Conservation (phyloP, 2,797 vertebrate species). For the Phrynocephalus guinanensis region DNA sequence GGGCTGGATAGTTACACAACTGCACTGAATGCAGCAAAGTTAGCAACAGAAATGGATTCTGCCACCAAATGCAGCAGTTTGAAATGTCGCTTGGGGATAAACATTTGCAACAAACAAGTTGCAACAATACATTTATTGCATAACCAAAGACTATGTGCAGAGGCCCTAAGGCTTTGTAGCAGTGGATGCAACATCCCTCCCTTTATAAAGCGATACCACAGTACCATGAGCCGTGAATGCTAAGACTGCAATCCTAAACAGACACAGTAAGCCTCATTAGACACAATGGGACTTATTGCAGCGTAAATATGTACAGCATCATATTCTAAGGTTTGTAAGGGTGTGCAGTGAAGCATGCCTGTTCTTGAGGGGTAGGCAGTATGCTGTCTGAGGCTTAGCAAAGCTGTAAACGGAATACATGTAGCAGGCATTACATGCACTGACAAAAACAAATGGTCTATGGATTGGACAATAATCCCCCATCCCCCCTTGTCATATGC, state of each 20-base stretch:
- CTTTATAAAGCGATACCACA: not conserved
- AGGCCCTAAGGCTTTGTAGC: slow-evolving; percentile 1
- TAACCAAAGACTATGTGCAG: not conserved
- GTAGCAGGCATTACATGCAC: not conserved
- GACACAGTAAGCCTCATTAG: not conserved
- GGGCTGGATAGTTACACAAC: not conserved
- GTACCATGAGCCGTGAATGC: not conserved
- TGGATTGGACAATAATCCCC: not conserved
- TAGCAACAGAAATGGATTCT: not conserved
- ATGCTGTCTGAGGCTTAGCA: not conserved
- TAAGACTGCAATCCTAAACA: not conserved
- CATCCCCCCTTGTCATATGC: not conserved
- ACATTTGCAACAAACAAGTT: not conserved
- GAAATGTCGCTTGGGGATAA: not conserved
- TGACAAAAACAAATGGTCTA: not conserved
- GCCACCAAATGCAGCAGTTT: not conserved
- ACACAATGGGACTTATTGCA: not conserved
- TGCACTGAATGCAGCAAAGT: not conserved
- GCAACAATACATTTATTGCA: not conserved
- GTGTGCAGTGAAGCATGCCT: not conserved
- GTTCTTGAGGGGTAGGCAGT: not conserved
- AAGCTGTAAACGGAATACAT: not conserved
- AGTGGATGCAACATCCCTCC: not conserved
- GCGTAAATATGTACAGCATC: not conserved
- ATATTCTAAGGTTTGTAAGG: not conserved